phyloP scores from a whole-genome alignment of 1,140 invertebrate species.

The Orchesella cincta region DNA sequence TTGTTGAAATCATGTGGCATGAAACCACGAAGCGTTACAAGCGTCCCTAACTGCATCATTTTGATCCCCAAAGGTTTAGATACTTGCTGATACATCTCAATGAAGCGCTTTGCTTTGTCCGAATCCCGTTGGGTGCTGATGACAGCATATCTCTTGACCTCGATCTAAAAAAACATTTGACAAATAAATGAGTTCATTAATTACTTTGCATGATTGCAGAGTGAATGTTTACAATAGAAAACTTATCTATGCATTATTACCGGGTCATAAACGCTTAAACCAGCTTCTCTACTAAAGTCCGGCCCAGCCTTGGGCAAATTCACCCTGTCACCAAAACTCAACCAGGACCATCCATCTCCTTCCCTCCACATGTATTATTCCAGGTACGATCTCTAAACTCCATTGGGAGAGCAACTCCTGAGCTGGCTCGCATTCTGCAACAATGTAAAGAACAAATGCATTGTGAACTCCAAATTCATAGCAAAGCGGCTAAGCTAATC shows the following conservation, averaged over 20 bases:
- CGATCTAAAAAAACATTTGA: constrained; percentile 56
- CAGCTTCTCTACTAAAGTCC: background rate
- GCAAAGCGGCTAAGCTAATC: background rate
- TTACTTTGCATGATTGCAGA: constrained; percentile 1
- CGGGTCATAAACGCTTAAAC: constrained; percentile 56
- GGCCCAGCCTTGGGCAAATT: background rate
- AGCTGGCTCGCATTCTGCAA: no score
- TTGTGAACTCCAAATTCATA: background rate
- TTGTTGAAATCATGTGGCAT: constrained; percentile 5
- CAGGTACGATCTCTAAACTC: background rate
- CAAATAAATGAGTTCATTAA: constrained; percentile 17
- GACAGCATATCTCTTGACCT: constrained; percentile 68
- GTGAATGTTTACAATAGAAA: constrained; percentile 36
- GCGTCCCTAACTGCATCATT: constrained; percentile 6
- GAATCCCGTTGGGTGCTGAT: constrained; percentile 67
- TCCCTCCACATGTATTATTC: background rate
- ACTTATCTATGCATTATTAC: constrained; percentile 55
- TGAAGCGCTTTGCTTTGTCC: constrained; percentile 56
- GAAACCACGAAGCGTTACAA: constrained; percentile 17
- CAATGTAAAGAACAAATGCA: background rate
- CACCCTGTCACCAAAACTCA: background rate
- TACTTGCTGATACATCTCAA: constrained; percentile 33
- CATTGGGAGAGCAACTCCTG: background rate
- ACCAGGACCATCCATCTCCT: background rate
- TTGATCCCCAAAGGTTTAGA: constrained; percentile 39